Percentiles rank a stretch among this genome's conserved stretches.
These are phyloP conservation scores for Antheraea assamensis DNA, from an alignment of 2,888 invertebrate species.

Conservation along the genomic window DNA sequence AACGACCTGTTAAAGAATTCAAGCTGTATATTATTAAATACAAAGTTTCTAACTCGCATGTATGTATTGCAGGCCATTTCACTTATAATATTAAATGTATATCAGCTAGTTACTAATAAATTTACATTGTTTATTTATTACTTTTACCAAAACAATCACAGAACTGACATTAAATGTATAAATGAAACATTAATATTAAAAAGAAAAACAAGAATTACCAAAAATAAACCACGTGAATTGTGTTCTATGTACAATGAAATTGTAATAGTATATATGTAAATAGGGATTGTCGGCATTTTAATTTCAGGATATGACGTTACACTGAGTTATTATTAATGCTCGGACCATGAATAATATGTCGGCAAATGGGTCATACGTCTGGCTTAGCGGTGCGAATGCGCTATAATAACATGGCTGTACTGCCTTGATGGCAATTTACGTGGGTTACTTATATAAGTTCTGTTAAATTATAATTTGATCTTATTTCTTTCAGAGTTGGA, in stretches of 20 bases:
- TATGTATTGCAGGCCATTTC: not conserved
- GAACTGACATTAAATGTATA: not conserved
- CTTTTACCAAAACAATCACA: not conserved
- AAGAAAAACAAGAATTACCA: not conserved
- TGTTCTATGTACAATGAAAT: not conserved
- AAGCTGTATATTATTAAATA: conserved; percentile 2
- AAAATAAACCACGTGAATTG: not conserved
- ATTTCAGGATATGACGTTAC: conserved; percentile 62
- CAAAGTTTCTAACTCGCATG: not conserved
- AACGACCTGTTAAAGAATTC: conserved; percentile 6
- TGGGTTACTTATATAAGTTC: conserved; percentile 5
- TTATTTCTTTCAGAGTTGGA: not conserved
- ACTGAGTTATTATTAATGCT: conserved; percentile 65
- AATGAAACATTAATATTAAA: not conserved
- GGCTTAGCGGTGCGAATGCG: conserved; percentile 74
- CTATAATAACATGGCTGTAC: conserved; percentile 67
- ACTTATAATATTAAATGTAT: not conserved
- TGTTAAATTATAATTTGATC: not conserved
- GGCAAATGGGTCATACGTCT: conserved; percentile 75
- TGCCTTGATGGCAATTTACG: conserved; percentile 16
- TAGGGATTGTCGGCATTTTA: conserved; percentile 42
- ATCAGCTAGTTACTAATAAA: not conserved
- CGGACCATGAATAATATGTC: conserved; percentile 66
- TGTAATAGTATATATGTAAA: conserved; percentile 23
- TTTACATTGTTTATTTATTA: not conserved